phyloP scores from a whole-genome alignment of 2,888 invertebrate genomes.

The Cephus pygmeus region DNA sequence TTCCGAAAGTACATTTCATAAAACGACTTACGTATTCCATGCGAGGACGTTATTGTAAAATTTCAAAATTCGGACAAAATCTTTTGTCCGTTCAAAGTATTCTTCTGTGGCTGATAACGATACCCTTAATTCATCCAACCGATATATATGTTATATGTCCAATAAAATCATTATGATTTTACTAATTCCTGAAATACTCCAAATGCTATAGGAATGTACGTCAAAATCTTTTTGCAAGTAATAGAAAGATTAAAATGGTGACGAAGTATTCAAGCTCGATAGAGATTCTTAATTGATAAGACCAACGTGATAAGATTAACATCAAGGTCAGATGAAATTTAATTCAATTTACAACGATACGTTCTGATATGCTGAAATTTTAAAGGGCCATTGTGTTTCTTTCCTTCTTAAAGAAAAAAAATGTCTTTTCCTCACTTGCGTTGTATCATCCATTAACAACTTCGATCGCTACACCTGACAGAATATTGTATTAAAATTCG shows the following conservation, averaged over 20 bases:
- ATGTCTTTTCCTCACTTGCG: constrained; percentile 1
- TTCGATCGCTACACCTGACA: not conserved
- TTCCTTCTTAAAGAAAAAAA: not conserved
- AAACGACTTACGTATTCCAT: not conserved
- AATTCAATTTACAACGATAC: constrained; percentile 14
- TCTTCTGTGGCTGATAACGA: not conserved
- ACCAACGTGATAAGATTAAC: constrained; percentile 25
- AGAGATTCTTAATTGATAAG: constrained; percentile 26
- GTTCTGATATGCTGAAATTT: not conserved
- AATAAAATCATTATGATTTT: not conserved
- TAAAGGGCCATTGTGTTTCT: not conserved
- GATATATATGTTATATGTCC: not conserved
- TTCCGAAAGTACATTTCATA: too few species aligned
- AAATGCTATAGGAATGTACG: not conserved
- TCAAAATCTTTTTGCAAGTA: not conserved
- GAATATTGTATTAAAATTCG: not conserved
- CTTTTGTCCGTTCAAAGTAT: not conserved
- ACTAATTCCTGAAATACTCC: not conserved
- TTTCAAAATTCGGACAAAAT: not conserved
- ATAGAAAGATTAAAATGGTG: not conserved
- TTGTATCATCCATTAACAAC: not conserved
- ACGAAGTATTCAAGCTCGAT: not conserved
- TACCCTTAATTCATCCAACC: too few species aligned
- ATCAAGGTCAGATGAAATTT: constrained; percentile 13
- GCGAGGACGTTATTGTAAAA: not conserved